phyloP scores from a whole-genome alignment of 2,888 invertebrate genomes.

The Pachymerium ferrugineum region DNA sequence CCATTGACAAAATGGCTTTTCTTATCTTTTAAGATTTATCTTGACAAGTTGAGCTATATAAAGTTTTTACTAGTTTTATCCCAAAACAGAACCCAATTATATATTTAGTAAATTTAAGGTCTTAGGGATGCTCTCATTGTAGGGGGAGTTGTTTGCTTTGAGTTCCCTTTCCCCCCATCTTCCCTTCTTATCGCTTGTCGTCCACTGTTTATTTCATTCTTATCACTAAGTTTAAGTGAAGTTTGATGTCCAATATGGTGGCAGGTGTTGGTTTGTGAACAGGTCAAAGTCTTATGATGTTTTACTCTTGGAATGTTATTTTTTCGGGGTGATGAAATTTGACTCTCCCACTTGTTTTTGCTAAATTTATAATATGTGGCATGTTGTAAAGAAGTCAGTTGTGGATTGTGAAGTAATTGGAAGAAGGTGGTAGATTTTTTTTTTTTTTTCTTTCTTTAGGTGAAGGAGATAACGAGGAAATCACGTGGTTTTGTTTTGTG shows the following conservation, averaged over 20 bases:
- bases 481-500: no score
- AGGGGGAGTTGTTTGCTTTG: not conserved
- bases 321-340: no score
- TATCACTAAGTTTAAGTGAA: not conserved
- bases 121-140: not conserved
- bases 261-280: not conserved
- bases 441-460: not conserved
- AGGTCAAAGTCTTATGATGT: slow-evolving; percentile 1
- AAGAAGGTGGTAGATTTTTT: not conserved
- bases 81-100: not conserved
- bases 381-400: no score
- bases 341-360: no score
- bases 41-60: not conserved
- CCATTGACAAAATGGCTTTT: slow-evolving; percentile 13
- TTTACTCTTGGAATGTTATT: no score
- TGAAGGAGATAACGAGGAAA: no score
- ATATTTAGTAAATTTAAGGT: not conserved
- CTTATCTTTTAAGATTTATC: slow-evolving; percentile 4
- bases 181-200: not conserved
- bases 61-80: not conserved
- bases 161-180: not conserved
- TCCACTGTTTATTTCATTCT: slow-evolving; percentile 9
- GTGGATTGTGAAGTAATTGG: no score
- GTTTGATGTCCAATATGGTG: not conserved
- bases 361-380: no score